These are phyloP conservation scores for Euphysa ruthae DNA, from an alignment of 30 jellyfish, hydroid and myxozoan species.

Conservation along the genomic window DNA sequence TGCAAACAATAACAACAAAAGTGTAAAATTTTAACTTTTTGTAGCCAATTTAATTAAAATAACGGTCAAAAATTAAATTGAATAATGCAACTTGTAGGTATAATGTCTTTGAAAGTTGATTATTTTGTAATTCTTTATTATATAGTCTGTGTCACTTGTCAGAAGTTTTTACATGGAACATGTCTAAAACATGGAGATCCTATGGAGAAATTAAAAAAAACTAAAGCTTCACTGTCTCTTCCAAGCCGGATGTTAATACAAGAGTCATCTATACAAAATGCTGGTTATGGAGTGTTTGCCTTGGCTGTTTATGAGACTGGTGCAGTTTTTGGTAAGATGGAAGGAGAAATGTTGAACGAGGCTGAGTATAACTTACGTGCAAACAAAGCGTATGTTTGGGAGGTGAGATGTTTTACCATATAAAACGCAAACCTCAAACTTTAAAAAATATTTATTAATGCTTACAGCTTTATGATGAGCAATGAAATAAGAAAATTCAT, in stretches of 20 bases:
- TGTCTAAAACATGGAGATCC: constrained; percentile 25
- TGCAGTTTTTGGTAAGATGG: constrained; percentile 32
- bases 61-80: too few species aligned
- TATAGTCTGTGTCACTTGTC: constrained; percentile 25
- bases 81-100: too few species aligned
- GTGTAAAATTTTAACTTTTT: too few species aligned
- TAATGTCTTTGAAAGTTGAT: too few species aligned
- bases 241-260: constrained; percentile 22
- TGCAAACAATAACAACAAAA: too few species aligned
- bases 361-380: not conserved
- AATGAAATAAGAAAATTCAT: too few species aligned
- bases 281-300: constrained; percentile 36
- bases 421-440: too few species aligned
- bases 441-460: too few species aligned
- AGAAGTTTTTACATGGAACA: not conserved
- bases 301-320: constrained; percentile 19
- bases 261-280: constrained; percentile 17
- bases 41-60: too few species aligned
- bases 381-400: constrained; percentile 32
- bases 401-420: constrained; percentile 12
- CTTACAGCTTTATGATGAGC: too few species aligned
- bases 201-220: constrained; percentile 10
- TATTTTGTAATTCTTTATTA: not conserved
- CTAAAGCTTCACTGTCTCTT: constrained; percentile 25
- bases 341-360: constrained; percentile 11